A percentile compares a stretch with the other conserved stretches of the same genome.
Evolutionary conservation across 2,888 invertebrate genomes (phyloP).

Genomic region (Nasonia oneida): DNA sequence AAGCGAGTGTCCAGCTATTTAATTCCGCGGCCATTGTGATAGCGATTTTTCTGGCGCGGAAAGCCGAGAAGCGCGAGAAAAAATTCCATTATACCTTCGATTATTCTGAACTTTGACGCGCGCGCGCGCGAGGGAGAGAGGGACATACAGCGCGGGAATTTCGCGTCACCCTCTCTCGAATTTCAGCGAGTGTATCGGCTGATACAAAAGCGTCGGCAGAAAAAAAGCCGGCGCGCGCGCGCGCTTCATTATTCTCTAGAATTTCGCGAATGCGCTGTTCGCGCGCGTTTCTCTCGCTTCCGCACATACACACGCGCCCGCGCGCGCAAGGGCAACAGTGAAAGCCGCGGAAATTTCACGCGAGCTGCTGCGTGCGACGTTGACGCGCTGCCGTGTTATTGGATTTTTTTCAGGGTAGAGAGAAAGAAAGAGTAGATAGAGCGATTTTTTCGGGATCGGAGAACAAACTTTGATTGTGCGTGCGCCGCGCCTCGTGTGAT

Average conservation of each 20-base stretch:
- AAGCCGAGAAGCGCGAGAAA: not conserved
- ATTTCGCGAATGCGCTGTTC: conserved; percentile 9
- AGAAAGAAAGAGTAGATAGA: not conserved
- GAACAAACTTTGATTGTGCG: conserved; percentile 51
- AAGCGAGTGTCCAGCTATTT: not conserved
- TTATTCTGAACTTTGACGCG: conserved; percentile 33
- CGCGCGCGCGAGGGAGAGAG: too few species aligned
- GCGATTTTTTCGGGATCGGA: not conserved
- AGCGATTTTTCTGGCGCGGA: not conserved
- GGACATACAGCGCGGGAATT: not conserved
- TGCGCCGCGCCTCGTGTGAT: conserved; percentile 29
- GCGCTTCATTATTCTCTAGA: conserved; percentile 50
- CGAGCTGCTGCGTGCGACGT: conserved; percentile 31
- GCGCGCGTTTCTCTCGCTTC: not conserved
- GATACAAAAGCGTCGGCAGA: conserved; percentile 29
- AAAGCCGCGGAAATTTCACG: conserved; percentile 37
- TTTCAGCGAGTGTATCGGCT: conserved; percentile 39
- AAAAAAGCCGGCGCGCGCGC: conserved; percentile 13
- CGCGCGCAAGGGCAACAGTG: not conserved
- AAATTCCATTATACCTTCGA: conserved; percentile 27
- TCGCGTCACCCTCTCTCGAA: not conserved
- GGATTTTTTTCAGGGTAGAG: conserved; percentile 29
- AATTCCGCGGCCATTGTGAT: not conserved
- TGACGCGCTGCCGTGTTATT: conserved; percentile 33
- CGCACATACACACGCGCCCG: not conserved